A percentile compares a stretch with the other conserved stretches of the same genome.
Conservation (phyloP, 2,797 vertebrate genomes). For the Lepus townsendii region DNA sequence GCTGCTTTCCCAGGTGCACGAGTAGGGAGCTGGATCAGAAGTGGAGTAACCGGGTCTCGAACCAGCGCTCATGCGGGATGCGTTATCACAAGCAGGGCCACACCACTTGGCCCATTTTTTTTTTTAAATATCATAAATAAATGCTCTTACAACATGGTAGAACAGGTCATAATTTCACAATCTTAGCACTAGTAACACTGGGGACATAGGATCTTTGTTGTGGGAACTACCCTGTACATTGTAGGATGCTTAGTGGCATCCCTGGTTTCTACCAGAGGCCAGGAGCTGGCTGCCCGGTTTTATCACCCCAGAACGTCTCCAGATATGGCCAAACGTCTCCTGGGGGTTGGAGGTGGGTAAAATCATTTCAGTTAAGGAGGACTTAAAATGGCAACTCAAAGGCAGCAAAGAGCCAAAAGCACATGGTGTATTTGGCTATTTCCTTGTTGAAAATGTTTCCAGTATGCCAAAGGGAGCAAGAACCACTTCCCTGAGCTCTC, state of each 20-base stretch:
- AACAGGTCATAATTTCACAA: background rate
- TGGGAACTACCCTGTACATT: background rate
- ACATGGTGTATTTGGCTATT: too few relatives aligned
- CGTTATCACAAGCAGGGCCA: too few relatives aligned
- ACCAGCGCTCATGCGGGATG: too few relatives aligned
- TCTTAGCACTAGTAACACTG: background rate
- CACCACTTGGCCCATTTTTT: too few relatives aligned
- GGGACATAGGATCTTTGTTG: background rate
- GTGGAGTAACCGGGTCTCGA: too few relatives aligned
- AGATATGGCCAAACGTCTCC: background rate
- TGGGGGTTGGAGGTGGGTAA: background rate
- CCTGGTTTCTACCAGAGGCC: background rate
- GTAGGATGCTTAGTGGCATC: fast-evolving
- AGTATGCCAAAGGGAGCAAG: background rate
- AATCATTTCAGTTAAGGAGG: background rate
- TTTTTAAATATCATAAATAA: background rate
- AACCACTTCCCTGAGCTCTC: fast-evolving
- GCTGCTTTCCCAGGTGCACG: too few relatives aligned
- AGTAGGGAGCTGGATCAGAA: too few relatives aligned
- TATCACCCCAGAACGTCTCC: background rate
- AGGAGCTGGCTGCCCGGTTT: too few relatives aligned
- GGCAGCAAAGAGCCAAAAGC: background rate
- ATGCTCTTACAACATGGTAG: background rate
- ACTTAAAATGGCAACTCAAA: background rate
- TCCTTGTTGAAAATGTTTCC: background rate